Base-by-base conservation (phyloP, 2,888 invertebrate species). In the Tetragnatha montana region DNA sequence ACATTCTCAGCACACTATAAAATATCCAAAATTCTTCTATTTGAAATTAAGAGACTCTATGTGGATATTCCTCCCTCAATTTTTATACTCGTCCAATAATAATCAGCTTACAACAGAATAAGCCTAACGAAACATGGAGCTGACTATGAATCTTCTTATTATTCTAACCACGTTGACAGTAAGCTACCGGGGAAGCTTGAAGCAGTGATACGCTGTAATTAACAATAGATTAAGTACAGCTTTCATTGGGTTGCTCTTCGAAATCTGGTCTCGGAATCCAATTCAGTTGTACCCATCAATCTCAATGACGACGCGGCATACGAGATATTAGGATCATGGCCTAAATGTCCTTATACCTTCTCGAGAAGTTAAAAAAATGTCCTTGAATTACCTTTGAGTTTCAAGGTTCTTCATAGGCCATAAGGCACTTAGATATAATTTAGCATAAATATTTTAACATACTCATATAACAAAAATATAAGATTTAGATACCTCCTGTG, bases 161-260 rank as follows among this genome's bases (percentile, higher is more conserved):
- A 78, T 78, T 78, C 60, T 19, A n/a, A 21, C 22, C 73, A 51
- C 22, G 51, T 10, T 12, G 17, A 74, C 73, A 14, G n/a, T 17
- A 82, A 60, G 73, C 82, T 60, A 74, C 50, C 12, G 22, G 22
- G 8, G 47, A 6, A 49, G 8, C 4, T 78, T 17, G 19, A 68
- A 78, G 60, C 22, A 60, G 21, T 60, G 22, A 60, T 22, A 51
- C 51, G 3, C 17, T 82, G 10, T 82, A 82, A 82, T 82, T 74
- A 82, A 51, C 35, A 82, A 82, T 49, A 10, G 76, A 76, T 60
- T 60, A 60, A 82, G 51, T 74, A 51, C 14, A 82, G 51, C 81
- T 50, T 50, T 49, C 19, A 8, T 12, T 12, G 21, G 19, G 60
- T 60, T 78, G 78, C 22, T 60, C 60, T n/a, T 51, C 73, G 60